Percentiles rank a stretch among this genome's conserved stretches.
Conservation (phyloP, 2,113 vertebrate species). For the Oceanites oceanicus region DNA sequence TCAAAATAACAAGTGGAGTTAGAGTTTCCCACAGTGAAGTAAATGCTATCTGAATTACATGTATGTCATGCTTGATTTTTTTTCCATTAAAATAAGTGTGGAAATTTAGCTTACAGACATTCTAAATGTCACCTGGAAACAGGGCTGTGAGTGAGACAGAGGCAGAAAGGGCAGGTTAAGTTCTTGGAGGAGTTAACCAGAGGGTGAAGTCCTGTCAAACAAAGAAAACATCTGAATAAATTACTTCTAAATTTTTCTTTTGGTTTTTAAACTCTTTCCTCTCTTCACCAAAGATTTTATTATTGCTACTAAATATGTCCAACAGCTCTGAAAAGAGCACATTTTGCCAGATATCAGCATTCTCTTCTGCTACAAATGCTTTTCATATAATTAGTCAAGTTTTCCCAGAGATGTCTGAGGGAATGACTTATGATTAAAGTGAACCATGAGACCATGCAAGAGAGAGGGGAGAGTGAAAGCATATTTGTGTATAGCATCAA, state of each 20-base stretch:
- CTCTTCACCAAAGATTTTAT: neutral
- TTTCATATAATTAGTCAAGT: neutral
- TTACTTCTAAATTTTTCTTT: neutral
- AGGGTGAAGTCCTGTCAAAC: neutral
- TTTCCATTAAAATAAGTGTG: neutral
- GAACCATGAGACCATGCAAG: neutral
- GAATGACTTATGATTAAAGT: neutral
- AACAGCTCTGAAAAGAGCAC: neutral
- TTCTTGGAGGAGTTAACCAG: neutral
- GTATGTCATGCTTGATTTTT: neutral
- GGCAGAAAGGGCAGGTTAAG: neutral
- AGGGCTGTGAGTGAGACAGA: neutral
- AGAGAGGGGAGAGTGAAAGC: neutral
- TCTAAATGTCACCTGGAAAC: constrained; percentile 41
- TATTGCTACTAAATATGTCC: neutral
- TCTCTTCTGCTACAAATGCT: neutral
- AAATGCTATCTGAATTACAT: constrained; percentile 16
- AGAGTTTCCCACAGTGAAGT: constrained; percentile 18
- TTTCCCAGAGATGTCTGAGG: neutral
- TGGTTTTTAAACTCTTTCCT: neutral
- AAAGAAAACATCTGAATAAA: neutral
- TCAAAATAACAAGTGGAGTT: neutral
- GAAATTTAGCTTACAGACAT: neutral
- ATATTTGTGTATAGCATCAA: neutral
- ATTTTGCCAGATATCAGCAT: neutral